A percentile compares a stretch with the other conserved stretches of the same genome.
Evolutionary conservation across 2,888 invertebrate genomes (phyloP).

Genomic region (Harmothoe impar): DNA sequence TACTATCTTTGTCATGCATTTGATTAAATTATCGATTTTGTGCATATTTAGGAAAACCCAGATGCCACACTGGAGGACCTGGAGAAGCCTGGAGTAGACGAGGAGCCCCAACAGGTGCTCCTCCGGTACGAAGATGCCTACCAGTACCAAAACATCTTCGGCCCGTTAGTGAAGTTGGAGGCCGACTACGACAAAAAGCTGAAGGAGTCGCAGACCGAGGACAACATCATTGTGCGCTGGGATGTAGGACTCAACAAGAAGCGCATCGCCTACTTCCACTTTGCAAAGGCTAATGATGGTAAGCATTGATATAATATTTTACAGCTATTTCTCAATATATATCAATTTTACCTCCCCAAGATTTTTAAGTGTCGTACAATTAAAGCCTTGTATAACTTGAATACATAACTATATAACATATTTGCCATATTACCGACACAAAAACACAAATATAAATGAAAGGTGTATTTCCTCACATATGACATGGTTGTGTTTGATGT

Average conservation of each 20-base stretch:
- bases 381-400: no score
- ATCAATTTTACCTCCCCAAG: no score
- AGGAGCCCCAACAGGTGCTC: conserved; percentile 96
- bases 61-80: conserved; percentile 99
- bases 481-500: not conserved
- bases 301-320: conserved; percentile 65
- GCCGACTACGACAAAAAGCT: conserved; percentile 98
- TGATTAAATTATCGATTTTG: no score
- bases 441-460: no score
- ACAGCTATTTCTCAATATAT: no score
- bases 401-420: no score
- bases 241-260: conserved; percentile 99
- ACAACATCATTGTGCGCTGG: conserved; percentile 99
- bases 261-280: conserved; percentile 97
- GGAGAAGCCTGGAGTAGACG: conserved; percentile 98
- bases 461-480: no score
- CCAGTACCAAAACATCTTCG: conserved; percentile 99
- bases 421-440: no score
- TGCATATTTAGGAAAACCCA: conserved; percentile 90
- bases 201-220: conserved; percentile 99
- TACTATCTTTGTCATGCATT: no score
- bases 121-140: conserved; percentile 97
- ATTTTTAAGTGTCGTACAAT: no score
- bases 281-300: conserved; percentile 97
- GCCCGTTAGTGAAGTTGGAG: conserved; percentile 97